phyloP scores from a whole-genome alignment of 2,113 vertebrate species.

The cat (Felis catus) region F.catus_Fca126_mat1.0 CM031413.1:141570001-141570500 shows the following conservation, averaged over 20 bases:
- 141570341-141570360: neutral
- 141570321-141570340: neutral
- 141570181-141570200: neutral
- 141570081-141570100: neutral
- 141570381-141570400: neutral
- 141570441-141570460: neutral
- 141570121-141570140: neutral
- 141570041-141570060: neutral
- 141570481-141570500: neutral
- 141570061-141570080: slow-evolving; percentile 11
- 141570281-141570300: neutral
- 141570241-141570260: neutral
- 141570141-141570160: neutral
- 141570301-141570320: neutral
- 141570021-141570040: neutral
- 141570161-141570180: neutral
- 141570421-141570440: neutral
- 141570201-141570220: neutral
- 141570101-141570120: slow-evolving; percentile 8
- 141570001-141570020: neutral
- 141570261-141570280: neutral
- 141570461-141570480: slow-evolving; percentile 22
- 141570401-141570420: slow-evolving; percentile 14
- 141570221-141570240: neutral
- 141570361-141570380: neutral